Evolutionary conservation across 1,140 invertebrate genomes (phyloP).

Genomic region (Proctacanthus coquilletti): DNA sequence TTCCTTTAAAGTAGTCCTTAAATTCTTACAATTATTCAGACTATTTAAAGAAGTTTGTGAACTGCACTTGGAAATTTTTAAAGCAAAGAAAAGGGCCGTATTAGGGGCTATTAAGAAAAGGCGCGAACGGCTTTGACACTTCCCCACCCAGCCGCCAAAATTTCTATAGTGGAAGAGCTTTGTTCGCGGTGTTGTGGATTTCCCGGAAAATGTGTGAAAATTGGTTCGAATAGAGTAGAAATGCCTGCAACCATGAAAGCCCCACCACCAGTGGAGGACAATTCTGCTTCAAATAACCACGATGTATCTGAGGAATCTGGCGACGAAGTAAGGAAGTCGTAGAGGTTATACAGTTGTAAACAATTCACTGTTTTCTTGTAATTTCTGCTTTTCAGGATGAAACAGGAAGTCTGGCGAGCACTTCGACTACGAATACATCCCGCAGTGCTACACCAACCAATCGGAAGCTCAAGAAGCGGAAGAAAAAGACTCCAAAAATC

Average conservation of each 20-base stretch:
- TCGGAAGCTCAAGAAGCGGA: constrained; percentile 45
- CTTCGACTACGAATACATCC: constrained; percentile 67
- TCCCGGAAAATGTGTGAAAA: no score
- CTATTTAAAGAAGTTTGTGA: no score
- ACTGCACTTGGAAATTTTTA: no score
- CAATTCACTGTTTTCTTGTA: neutral
- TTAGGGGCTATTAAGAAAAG: no score
- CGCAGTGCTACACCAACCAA: constrained; percentile 75
- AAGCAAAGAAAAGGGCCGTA: no score
- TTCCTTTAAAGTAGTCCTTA: no score
- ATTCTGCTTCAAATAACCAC: neutral
- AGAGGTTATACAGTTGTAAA: neutral
- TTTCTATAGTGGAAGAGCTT: no score
- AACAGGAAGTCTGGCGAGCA: constrained; percentile 71
- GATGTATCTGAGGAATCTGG: neutral
- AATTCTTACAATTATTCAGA: no score
- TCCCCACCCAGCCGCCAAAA: no score
- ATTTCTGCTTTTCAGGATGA: constrained; percentile 38
- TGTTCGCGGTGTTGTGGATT: no score
- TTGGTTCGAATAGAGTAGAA: no score
- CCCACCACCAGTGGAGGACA: neutral
- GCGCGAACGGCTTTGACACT: no score
- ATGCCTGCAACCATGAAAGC: neutral
- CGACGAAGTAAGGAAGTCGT: neutral
- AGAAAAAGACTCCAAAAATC: constrained; percentile 44